Conservation (phyloP, 1,140 invertebrate genomes). For the Drosophila parvula region DNA sequence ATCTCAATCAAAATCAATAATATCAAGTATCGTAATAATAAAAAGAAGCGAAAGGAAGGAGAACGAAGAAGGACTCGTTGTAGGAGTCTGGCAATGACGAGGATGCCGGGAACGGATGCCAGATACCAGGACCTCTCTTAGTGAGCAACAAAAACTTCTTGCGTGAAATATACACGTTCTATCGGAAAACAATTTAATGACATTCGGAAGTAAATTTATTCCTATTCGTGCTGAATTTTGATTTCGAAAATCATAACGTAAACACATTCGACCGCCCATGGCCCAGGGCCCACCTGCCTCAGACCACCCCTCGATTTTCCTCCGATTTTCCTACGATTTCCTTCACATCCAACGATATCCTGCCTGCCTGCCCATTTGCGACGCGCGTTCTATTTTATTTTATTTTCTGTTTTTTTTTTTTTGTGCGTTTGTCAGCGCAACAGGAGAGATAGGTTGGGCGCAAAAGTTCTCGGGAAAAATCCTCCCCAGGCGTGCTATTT, state of each 20-base stretch:
- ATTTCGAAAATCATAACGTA: constrained; percentile 83
- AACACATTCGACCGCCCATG: constrained; percentile 71
- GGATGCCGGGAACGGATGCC: constrained; percentile 23
- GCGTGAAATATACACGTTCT: constrained; percentile 82
- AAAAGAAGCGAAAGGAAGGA: constrained; percentile 47
- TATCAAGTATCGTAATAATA: constrained; percentile 81
- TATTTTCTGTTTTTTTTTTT: constrained; percentile 21
- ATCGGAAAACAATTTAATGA: constrained; percentile 84
- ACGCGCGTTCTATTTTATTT: constrained; percentile 22
- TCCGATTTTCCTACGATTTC: constrained; percentile 10
- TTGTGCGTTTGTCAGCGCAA: constrained; percentile 73
- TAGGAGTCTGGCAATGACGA: constrained; percentile 18
- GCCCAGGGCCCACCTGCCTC: not conserved
- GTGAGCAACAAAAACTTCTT: constrained; percentile 62
- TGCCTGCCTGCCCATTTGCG: constrained; percentile 21
- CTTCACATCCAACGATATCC: constrained; percentile 14
- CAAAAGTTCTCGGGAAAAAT: constrained; percentile 39
- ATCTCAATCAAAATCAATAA: constrained; percentile 82
- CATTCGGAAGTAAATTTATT: constrained; percentile 84
- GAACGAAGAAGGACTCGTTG: not conserved
- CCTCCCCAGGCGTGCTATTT: constrained; percentile 75
- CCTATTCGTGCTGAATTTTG: constrained; percentile 84
- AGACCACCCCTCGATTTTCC: not conserved
- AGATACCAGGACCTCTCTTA: constrained; percentile 23
- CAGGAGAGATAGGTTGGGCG: constrained; percentile 21